Evolutionary conservation across 2,113 vertebrate genomes (phyloP).

Genomic region (Ia io): DNA sequence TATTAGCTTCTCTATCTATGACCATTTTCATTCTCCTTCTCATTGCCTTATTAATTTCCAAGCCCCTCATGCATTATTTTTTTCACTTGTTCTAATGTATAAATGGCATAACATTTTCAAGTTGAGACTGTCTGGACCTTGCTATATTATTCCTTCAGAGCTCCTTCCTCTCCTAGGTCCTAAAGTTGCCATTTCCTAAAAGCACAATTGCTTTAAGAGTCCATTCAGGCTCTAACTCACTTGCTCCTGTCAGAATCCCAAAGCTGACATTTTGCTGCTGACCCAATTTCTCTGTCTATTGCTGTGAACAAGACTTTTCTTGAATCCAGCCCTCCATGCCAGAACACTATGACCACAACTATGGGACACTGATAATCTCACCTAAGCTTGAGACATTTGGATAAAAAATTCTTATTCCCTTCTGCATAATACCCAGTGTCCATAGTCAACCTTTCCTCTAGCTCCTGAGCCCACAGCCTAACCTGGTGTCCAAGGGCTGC

Average conservation of each 20-base stretch:
- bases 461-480: not conserved
- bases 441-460: not conserved
- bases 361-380: not conserved
- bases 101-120: not conserved
- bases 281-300: not conserved
- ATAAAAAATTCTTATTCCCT: not conserved
- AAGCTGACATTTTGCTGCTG: not conserved
- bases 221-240: not conserved
- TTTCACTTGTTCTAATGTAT: not conserved
- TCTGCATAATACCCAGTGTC: not conserved
- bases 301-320: not conserved
- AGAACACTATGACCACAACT: not conserved
- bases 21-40: not conserved
- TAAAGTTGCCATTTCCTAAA: not conserved
- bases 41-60: not conserved
- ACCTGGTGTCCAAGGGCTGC: not conserved
- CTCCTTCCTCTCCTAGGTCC: not conserved
- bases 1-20: not conserved
- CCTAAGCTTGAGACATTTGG: not conserved
- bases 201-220: not conserved
- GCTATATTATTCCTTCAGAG: not conserved
- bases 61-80: not conserved
- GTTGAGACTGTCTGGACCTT: not conserved
- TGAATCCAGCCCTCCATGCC: not conserved
- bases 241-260: not conserved